phyloP scores from a whole-genome alignment of 2,888 invertebrate genomes.

The Drosophila vallismaia region DNA sequence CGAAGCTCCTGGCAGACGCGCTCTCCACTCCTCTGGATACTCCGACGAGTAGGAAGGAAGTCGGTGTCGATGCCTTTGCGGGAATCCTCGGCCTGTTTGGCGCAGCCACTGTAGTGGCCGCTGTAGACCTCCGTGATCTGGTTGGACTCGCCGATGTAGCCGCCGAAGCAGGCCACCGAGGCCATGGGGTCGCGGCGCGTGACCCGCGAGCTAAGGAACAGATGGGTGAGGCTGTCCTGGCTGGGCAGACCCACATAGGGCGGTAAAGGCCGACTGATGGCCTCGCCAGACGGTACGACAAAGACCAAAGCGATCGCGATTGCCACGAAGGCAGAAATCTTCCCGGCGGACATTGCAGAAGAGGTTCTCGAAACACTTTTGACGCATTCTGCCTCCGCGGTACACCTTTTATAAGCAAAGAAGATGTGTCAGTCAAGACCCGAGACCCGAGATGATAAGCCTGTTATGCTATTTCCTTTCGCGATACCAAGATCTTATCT shows the following conservation, averaged over 20 bases:
- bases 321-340: background rate
- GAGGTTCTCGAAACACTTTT: constrained; percentile 52
- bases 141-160: constrained; percentile 74
- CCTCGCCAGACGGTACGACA: constrained; percentile 19
- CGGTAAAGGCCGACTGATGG: constrained; percentile 54
- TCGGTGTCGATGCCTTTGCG: constrained; percentile 66
- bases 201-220: constrained; percentile 70
- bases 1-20: constrained; percentile 58
- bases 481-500: constrained; percentile 39
- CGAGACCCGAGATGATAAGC: constrained; percentile 11
- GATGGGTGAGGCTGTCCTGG: constrained; percentile 66
- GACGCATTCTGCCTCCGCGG: constrained; percentile 63
- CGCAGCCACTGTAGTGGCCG: constrained; percentile 57
- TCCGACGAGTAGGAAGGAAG: constrained; percentile 54
- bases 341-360: constrained; percentile 4
- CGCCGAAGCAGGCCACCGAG: constrained; percentile 72
- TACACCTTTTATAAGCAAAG: constrained; percentile 52
- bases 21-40: constrained; percentile 54
- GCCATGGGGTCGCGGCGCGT: constrained; percentile 64
- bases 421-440: no score
- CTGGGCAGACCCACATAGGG: constrained; percentile 68
- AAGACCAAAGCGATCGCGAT: constrained; percentile 20
- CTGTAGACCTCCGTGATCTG: constrained; percentile 66
- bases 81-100: constrained; percentile 44
- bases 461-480: constrained; percentile 48